These are phyloP conservation scores for Actenoides lindsayi DNA, from an alignment of 2,113 vertebrate genomes.

Conservation along the genomic window DNA sequence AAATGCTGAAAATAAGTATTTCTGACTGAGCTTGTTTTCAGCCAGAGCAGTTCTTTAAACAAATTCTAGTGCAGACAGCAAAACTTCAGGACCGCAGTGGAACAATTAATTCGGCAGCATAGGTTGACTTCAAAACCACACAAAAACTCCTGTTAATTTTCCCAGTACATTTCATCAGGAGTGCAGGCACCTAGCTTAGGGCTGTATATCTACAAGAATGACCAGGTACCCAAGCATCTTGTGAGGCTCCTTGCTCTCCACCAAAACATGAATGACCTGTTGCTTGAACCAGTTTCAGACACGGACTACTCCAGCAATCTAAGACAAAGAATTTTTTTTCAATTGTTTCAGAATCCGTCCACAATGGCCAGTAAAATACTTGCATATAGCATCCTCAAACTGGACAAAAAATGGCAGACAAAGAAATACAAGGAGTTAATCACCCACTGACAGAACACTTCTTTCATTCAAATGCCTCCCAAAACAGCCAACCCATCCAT, in stretches of 20 bases:
- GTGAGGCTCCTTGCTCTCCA: not conserved
- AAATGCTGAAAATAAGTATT: not conserved
- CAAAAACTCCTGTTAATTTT: not conserved
- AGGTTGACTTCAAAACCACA: not conserved
- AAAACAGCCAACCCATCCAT: not conserved
- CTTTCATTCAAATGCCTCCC: not conserved
- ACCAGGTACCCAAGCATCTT: not conserved
- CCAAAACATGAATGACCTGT: not conserved
- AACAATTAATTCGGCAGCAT: not conserved
- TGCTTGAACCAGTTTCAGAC: not conserved
- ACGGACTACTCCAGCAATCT: not conserved
- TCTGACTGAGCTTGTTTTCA: not conserved
- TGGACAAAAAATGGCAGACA: not conserved
- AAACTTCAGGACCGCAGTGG: not conserved
- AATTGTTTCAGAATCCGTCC: not conserved
- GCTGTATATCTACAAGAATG: not conserved
- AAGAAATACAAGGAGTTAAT: not conserved
- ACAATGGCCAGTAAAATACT: not conserved
- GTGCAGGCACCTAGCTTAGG: not conserved
- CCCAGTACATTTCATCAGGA: not conserved
- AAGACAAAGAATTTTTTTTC: not conserved
- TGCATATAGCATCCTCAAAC: fast-evolving
- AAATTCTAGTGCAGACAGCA: not conserved
- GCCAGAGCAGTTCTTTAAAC: not conserved
- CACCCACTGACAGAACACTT: not conserved